Base-by-base conservation (phyloP, 1,140 invertebrate species). In the Atta colombica region DNA sequence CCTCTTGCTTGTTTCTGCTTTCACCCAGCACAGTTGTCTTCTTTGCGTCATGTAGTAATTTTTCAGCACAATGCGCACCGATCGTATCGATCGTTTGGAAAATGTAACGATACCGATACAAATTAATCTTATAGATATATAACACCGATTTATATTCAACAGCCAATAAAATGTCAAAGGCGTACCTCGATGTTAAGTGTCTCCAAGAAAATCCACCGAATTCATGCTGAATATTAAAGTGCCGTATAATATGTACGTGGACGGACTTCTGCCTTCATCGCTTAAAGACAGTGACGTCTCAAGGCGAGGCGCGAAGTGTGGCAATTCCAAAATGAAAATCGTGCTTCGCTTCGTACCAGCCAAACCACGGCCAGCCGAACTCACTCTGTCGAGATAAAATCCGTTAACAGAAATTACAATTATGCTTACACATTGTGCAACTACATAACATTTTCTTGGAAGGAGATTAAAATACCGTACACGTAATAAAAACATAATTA, bases 1-100 rank as follows among this genome's bases (percentile, higher is more conserved):
- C 69, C 78, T 74, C 74, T 51, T 63, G 58, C 72, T 18, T 31
- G 25, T 82, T 78, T 84, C 88, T 87, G 82, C 89, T 90, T 90
- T 90, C 89, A 90, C 89, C 72, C 71, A 31, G 66, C 75, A 35
- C 61, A 39, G 12, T 53, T 78, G 25, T 61, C 60, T 71, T 69
- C 71, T 77, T 69, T 7, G 49, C 18, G 18, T 25, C 25, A 12
- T 3, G 16, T 71, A n/a, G 14, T 66, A 68, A 71, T 77, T 85
- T 69, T 85, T 53, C 18, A 18, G 55, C 25, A 25, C 51, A 16
- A 77, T 63, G 25, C 58, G 63, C 58, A 45, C 51, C 16, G 31
- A 31, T 31, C 31, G 28, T 5, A 25, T 45, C 51, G 51, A 39
- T 31, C 69, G 35, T n/a, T 12, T 28, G 53, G 21, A 4, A 51